Evolutionary conservation across 2,797 vertebrate genomes (phyloP).

Genomic region (Perodicticus potto): DNA sequence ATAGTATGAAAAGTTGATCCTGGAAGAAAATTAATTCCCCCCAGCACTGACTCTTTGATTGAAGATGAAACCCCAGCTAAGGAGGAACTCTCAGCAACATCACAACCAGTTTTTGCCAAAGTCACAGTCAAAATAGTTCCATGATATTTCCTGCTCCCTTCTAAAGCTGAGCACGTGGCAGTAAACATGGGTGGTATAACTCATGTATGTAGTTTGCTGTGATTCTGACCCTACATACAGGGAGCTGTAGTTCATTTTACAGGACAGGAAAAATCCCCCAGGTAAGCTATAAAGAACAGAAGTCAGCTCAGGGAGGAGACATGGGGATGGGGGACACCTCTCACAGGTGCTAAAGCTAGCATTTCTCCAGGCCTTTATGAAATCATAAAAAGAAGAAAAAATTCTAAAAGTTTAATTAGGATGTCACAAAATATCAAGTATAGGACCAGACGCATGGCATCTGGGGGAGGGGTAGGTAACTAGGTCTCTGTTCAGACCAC

Average conservation of each 20-base stretch:
- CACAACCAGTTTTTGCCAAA: neutral
- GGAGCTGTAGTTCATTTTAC: neutral
- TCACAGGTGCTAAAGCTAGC: neutral
- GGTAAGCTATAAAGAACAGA: neutral
- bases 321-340: neutral
- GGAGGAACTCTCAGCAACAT: neutral
- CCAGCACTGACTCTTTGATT: neutral
- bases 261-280: neutral
- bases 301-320: fast-evolving
- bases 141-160: neutral
- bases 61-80: neutral
- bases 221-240: neutral
- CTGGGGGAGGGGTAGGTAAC: fast-evolving
- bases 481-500: neutral
- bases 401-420: neutral
- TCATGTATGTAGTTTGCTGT: neutral
- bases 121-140: neutral
- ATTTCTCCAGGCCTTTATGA: neutral
- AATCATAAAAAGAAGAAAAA: neutral
- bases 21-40: neutral
- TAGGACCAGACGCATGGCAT: neutral
- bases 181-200: neutral
- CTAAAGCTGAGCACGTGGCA: fast-evolving
- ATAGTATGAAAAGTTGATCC: neutral
- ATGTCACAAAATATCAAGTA: neutral